A percentile compares a stretch with the other conserved stretches of the same genome.
Conservation (phyloP, 1,140 invertebrate species). For the Dendroctonus valens region DNA sequence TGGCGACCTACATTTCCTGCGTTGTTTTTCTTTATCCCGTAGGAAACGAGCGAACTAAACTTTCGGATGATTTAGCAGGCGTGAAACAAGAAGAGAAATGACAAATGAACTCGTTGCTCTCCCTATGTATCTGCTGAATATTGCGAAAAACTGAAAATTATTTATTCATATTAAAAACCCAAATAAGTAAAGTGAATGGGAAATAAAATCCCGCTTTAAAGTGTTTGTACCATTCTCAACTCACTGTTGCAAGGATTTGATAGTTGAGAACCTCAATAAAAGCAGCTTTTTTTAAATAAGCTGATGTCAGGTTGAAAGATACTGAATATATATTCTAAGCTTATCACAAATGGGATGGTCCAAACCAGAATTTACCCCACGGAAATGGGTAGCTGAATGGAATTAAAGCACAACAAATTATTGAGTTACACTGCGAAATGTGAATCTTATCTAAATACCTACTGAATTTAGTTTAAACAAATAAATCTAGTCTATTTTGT, state of each 20-base stretch:
- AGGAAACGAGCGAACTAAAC: conserved; percentile 4
- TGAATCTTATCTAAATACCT: conserved; percentile 8
- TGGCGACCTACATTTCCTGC: conserved; percentile 9
- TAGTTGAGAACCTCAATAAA: no score
- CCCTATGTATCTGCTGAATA: conserved; percentile 18
- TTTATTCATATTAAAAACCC: background rate
- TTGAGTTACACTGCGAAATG: background rate
- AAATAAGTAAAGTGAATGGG: no score
- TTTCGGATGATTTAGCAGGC: conserved; percentile 21
- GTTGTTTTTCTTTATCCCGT: conserved; percentile 15
- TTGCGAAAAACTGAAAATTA: conserved; percentile 6
- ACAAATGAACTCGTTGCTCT: conserved; percentile 15
- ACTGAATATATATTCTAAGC: no score
- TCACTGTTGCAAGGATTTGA: no score
- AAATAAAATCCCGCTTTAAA: no score
- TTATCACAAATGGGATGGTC: no score
- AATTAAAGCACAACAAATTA: no score
- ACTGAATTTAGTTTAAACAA: background rate
- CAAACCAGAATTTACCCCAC: no score
- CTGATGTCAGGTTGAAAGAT: no score
- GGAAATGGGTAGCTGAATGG: no score
- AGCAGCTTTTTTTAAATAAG: no score
- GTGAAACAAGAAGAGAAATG: conserved; percentile 19
- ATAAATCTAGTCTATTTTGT: conserved; percentile 7
- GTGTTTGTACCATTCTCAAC: no score